Evolutionary conservation across 2,113 vertebrate species (phyloP).

Genomic region (Tragelaphus strepsiceros): DNA sequence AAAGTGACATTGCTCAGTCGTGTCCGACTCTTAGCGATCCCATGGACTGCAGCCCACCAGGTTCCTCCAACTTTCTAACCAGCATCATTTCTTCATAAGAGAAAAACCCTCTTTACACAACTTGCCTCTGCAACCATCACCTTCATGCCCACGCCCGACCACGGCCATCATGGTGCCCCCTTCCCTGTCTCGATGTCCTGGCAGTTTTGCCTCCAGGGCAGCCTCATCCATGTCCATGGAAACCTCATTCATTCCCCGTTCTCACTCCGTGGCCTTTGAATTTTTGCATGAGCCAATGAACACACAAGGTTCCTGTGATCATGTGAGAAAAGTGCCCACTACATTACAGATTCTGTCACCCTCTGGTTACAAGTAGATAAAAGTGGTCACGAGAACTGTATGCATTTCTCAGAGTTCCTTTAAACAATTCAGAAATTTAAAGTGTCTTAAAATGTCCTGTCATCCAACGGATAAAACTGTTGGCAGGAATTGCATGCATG

Average conservation of each 20-base stretch:
- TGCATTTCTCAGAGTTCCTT: not conserved
- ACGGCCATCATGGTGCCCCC: not conserved
- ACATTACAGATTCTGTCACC: not conserved
- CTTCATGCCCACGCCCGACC: rapidly evolving
- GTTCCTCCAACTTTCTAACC: not conserved
- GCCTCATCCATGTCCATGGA: not conserved
- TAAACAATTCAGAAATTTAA: not conserved
- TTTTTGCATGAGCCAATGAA: not conserved
- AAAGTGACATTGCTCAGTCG: too few species aligned
- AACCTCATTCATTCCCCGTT: not conserved
- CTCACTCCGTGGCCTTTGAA: not conserved
- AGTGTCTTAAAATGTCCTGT: not conserved
- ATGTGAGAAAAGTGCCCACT: not conserved
- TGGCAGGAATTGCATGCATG: not conserved
- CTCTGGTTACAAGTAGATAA: not conserved
- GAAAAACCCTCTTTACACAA: not conserved
- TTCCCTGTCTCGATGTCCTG: not conserved
- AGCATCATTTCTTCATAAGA: not conserved
- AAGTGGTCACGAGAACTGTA: not conserved
- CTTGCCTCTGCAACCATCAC: rapidly evolving
- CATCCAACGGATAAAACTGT: not conserved
- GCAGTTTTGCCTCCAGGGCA: not conserved
- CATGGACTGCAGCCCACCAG: too few species aligned
- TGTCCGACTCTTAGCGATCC: too few species aligned
- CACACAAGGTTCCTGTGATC: rapidly evolving